These are phyloP conservation scores for Therioaphis trifolii DNA, from an alignment of 2,888 invertebrate species.

Conservation along the genomic window DNA sequence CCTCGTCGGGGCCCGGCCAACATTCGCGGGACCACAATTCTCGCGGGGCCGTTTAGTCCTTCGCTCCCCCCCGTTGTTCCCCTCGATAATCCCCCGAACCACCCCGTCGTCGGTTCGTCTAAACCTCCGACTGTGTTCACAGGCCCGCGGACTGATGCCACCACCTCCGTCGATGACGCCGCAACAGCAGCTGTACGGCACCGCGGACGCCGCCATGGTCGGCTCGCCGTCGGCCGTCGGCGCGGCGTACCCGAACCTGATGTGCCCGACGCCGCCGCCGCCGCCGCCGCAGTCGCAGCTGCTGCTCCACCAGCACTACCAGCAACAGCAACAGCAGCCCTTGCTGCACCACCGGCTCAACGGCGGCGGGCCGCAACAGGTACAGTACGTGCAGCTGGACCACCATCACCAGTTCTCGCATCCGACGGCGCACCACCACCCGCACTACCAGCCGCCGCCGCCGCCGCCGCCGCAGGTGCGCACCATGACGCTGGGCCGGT, in stretches of 20 bases:
- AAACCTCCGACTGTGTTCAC: background rate
- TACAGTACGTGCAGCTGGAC: conserved; percentile 47
- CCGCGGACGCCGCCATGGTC: background rate
- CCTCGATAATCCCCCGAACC: background rate
- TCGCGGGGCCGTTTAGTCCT: background rate
- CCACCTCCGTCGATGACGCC: background rate
- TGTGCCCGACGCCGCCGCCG: conserved; percentile 46
- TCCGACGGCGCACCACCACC: conserved; percentile 13
- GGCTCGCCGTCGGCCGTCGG: background rate
- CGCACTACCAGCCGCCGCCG: conserved; percentile 36
- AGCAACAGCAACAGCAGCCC: conserved; percentile 22
- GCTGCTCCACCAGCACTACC: background rate
- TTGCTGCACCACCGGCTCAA: conserved; percentile 28
- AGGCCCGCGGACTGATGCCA: conserved; percentile 30
- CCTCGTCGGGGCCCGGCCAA: background rate
- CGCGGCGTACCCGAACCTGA: conserved; percentile 41
- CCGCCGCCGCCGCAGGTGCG: conserved; percentile 31
- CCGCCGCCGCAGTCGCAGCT: conserved; percentile 12
- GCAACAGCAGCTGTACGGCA: conserved; percentile 29
- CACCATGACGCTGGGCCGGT: conserved; percentile 51
- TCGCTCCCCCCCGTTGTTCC: background rate
- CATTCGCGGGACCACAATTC: background rate
- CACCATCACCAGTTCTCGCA: conserved; percentile 5
- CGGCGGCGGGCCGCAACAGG: conserved; percentile 13
- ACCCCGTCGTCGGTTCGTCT: background rate